Base-by-base conservation (phyloP, 2,888 invertebrate genomes). In the Apamea anceps region DNA sequence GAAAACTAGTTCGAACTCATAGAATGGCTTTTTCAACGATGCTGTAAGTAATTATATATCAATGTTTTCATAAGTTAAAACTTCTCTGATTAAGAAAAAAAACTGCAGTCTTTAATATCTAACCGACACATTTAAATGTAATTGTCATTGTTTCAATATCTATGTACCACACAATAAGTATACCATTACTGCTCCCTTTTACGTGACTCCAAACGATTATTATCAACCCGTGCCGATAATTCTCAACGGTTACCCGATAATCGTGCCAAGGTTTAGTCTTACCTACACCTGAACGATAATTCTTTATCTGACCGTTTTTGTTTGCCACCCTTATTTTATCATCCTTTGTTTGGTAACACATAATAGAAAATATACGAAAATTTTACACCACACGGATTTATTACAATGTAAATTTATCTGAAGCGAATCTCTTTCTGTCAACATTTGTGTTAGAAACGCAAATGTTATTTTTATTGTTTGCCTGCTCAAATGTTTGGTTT, bases 401-500 rank as follows among this genome's bases (percentile, higher is more conserved):
- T 89, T 84, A 90, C 90, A 89, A 89, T 86, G 85, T 86, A 84
- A 87, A 89, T 89, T 85, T 90, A 90, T 89, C 89, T 82, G 73
- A 86, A 86, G 79, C 84, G 83, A 90, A 89, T 89, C 86, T 89
- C 84, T 82, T 87, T 89, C 82, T 77, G 82, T 89, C 81, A 90
- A 89, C 81, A 79, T 90, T 90, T 90, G 88, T 71, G 72, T 89
- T 84, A 71, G 65, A 75, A 84, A 85, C 77, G 79, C 67, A 85
- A 88, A 84, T 89, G 81, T 85, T 84, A 77, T 66, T 81, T 87
- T 87, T 81, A 77, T 79, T 87, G 75, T 71, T 57, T 66, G 71
- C 32, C 48, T 28, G 54, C 62, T 66, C 67, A 78, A 78, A 80
- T 82, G 60, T 86, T 84, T 77, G 76, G 51, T 63, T 78, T 70